A percentile compares a stretch with the other conserved stretches of the same genome.
Evolutionary conservation across 1,140 invertebrate genomes (phyloP).

Genomic region (Megalopta genalis): DNA sequence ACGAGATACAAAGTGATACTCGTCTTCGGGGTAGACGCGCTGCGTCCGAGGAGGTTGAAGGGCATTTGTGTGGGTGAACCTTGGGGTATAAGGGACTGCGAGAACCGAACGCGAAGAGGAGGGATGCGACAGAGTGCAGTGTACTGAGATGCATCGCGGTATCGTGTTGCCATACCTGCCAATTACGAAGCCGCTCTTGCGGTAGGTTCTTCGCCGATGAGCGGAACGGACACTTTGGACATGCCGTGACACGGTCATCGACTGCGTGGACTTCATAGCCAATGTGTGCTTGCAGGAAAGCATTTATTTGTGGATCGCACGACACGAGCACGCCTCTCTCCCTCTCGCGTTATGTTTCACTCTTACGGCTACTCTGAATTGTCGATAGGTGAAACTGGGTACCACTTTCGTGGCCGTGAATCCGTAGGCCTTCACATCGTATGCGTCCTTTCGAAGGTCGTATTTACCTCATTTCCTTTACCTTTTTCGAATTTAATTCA

Average conservation of each 20-base stretch:
- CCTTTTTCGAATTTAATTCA: too few species aligned
- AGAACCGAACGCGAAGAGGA: constrained; percentile 21
- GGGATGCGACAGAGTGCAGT: constrained; percentile 51
- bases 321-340: background rate
- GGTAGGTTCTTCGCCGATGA: constrained; percentile 54
- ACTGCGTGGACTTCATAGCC: constrained; percentile 39
- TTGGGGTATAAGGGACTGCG: constrained; percentile 24
- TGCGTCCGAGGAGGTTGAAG: constrained; percentile 45
- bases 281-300: constrained; percentile 2
- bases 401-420: background rate
- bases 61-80: constrained; percentile 49
- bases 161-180: constrained; percentile 71
- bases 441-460: too few species aligned
- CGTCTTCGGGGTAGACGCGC: constrained; percentile 51
- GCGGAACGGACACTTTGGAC: constrained; percentile 53
- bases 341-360: background rate
- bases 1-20: constrained; percentile 61
- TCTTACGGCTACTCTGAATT: background rate
- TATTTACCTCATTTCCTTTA: too few species aligned
- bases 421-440: too few species aligned
- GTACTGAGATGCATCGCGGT: constrained; percentile 56
- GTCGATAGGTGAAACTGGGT: background rate
- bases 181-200: constrained; percentile 70
- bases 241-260: constrained; percentile 60
- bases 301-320: constrained; percentile 14